Evolutionary conservation across 2,888 invertebrate species (phyloP).

Genomic region (Eurytoma adleriae): DNA sequence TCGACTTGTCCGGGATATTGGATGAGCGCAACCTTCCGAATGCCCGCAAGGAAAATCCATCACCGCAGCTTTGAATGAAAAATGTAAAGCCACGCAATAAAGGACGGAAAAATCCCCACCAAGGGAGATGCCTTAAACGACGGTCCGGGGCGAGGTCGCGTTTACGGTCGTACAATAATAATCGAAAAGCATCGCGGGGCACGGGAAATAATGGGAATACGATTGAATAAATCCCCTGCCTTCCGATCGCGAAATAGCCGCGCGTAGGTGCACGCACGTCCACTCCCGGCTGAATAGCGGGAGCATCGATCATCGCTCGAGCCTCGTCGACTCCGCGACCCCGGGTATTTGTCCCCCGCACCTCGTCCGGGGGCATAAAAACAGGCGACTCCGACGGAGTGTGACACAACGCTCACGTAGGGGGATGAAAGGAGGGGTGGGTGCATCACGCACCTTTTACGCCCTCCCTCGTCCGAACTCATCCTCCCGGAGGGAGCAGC

Average conservation of each 20-base stretch:
- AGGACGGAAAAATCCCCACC: slow-evolving; percentile 18
- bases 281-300: slow-evolving; percentile 2
- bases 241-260: slow-evolving; percentile 31
- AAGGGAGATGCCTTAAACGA: slow-evolving; percentile 5
- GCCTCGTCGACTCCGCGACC: slow-evolving; percentile 37
- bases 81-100: background rate
- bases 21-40: background rate
- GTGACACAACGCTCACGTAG: slow-evolving; percentile 67
- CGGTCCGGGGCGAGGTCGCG: slow-evolving; percentile 47
- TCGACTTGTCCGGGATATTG: background rate
- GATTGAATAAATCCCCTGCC: slow-evolving; percentile 8
- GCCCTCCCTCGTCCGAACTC: slow-evolving; percentile 66
- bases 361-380: slow-evolving; percentile 54
- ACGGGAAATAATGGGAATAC: slow-evolving; percentile 36
- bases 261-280: background rate
- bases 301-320: slow-evolving; percentile 49
- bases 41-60: background rate
- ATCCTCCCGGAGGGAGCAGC: slow-evolving; percentile 56
- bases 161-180: slow-evolving; percentile 47
- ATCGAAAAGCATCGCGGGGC: slow-evolving; percentile 35
- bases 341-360: slow-evolving; percentile 5
- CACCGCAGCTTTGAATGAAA: background rate
- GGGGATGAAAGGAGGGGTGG: background rate
- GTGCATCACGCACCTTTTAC: slow-evolving; percentile 64
- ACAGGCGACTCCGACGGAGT: slow-evolving; percentile 44